These are phyloP conservation scores for Drosophila elegans DNA, from an alignment of 1,140 invertebrate genomes.

Conservation along the genomic window DNA sequence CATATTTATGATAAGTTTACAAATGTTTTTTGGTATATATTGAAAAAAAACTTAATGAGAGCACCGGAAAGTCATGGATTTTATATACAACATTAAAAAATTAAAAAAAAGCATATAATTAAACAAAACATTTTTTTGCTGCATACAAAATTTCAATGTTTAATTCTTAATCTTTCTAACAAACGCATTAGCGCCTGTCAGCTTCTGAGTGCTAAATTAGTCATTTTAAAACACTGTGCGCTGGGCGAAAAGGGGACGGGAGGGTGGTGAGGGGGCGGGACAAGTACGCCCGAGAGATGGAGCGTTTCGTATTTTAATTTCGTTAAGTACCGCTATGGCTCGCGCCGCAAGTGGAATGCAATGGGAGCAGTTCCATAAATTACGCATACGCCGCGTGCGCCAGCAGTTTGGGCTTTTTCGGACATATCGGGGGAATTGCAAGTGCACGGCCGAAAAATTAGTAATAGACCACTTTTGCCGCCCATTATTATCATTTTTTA, in stretches of 20 bases:
- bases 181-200: neutral
- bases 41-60: neutral
- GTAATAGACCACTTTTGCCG: too few species aligned
- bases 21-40: neutral
- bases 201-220: neutral
- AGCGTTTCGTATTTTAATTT: conserved; percentile 56
- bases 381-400: conserved; percentile 46
- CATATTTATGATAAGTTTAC: neutral
- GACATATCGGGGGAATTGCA: conserved; percentile 11
- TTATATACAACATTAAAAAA: too few species aligned
- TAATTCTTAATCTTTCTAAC: neutral
- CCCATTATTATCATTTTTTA: too few species aligned
- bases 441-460: conserved; percentile 13
- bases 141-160: neutral
- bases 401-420: neutral
- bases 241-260: neutral
- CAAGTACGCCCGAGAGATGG: conserved; percentile 6
- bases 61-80: too few species aligned
- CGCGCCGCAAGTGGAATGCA: conserved; percentile 28
- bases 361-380: conserved; percentile 40
- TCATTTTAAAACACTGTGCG: neutral
- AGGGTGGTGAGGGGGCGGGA: neutral
- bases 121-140: too few species aligned
- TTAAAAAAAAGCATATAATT: too few species aligned
- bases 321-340: conserved; percentile 49